Percentiles rank a stretch among this genome's conserved stretches.
Conservation (phyloP, 1,140 invertebrate genomes). For the Drosophila teissieri region DNA sequence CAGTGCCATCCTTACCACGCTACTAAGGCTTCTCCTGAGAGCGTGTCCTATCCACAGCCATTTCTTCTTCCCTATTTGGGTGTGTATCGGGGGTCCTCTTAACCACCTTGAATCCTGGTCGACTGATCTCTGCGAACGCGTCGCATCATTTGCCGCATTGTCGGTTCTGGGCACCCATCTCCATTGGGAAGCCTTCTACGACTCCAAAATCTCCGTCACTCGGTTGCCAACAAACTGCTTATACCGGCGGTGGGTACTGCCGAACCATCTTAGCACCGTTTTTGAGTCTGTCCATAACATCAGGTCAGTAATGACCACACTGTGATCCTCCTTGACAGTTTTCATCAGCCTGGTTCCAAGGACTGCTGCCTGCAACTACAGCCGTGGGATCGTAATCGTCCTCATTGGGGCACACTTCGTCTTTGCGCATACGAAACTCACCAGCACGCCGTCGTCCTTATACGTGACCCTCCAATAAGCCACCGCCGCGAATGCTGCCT, state of each 20-base stretch:
- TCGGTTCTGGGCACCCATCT: too few relatives aligned
- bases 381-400: slow-evolving; percentile 73
- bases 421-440: slow-evolving; percentile 50
- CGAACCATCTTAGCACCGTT: background rate
- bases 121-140: too few relatives aligned
- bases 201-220: slow-evolving; percentile 48
- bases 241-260: background rate
- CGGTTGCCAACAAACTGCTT: slow-evolving; percentile 69
- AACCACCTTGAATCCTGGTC: too few relatives aligned
- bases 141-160: too few relatives aligned
- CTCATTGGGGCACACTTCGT: slow-evolving; percentile 78
- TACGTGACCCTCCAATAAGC: slow-evolving; percentile 37
- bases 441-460: background rate
- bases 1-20: too few relatives aligned
- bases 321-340: slow-evolving; percentile 3
- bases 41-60: too few relatives aligned
- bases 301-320: background rate
- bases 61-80: too few relatives aligned
- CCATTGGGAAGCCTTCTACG: background rate
- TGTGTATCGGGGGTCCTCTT: too few relatives aligned
- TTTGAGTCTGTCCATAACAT: background rate
- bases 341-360: slow-evolving; percentile 67
- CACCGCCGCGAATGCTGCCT: slow-evolving; percentile 31
- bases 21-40: too few relatives aligned
- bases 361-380: slow-evolving; percentile 84